phyloP scores from a whole-genome alignment of 2,888 invertebrate genomes.

The Pseudococcus jackbeardsleyi region DNA sequence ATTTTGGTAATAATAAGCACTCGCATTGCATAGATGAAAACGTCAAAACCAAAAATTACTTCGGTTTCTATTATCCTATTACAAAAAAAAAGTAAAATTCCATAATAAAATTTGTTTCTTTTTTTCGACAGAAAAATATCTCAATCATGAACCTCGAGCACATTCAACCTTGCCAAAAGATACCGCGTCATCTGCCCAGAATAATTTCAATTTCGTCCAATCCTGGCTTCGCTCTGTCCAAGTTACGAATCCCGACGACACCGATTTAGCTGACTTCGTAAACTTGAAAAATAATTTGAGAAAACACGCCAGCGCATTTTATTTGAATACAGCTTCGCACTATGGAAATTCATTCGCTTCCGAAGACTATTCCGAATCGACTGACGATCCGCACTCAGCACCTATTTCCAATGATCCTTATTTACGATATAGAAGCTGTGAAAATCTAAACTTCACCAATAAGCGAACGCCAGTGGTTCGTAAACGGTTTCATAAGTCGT shows the following conservation, averaged over 20 bases:
- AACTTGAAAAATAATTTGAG: slow-evolving; percentile 24
- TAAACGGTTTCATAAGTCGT: slow-evolving; percentile 38
- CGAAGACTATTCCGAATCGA: slow-evolving; percentile 26
- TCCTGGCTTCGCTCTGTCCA: slow-evolving; percentile 35
- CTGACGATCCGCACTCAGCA: not conserved
- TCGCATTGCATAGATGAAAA: too few species aligned
- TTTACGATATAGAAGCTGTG: slow-evolving; percentile 56
- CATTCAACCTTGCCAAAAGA: not conserved
- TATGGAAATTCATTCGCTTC: not conserved
- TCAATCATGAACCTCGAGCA: not conserved
- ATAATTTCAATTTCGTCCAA: slow-evolving; percentile 22
- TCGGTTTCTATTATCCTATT: too few species aligned
- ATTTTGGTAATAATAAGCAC: too few species aligned
- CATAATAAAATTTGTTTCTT: too few species aligned
- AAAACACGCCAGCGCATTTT: slow-evolving; percentile 53
- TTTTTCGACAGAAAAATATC: too few species aligned
- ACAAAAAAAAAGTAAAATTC: too few species aligned
- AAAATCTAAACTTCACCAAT: slow-evolving; percentile 27
- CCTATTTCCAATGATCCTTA: not conserved
- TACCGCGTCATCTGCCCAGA: not conserved
- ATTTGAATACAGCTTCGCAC: not conserved
- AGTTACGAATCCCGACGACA: not conserved
- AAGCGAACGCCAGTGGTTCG: not conserved
- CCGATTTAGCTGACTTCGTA: slow-evolving; percentile 12
- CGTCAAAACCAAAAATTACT: too few species aligned